Evolutionary conservation across 2,797 vertebrate species (phyloP).

Genomic region (Euthynnus affinis): DNA sequence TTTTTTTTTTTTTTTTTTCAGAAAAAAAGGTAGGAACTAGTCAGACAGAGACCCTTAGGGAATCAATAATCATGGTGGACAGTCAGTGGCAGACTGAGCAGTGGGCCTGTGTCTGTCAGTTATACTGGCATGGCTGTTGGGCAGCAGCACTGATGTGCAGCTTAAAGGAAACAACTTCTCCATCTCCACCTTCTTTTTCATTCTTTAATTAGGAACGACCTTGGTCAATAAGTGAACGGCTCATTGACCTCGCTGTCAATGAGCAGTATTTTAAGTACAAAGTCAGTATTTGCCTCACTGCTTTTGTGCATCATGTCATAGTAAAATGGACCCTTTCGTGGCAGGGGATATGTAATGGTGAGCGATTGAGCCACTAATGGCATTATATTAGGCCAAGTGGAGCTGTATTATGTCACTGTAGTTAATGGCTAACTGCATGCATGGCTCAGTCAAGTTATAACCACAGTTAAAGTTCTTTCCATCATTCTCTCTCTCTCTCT

Average conservation of each 20-base stretch:
- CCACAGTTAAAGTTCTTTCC: conserved; percentile 14
- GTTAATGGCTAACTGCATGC: conserved; percentile 50
- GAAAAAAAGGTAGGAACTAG: conserved; percentile 15
- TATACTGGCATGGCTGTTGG: conserved; percentile 46
- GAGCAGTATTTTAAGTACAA: conserved; percentile 26
- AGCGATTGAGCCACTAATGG: conserved; percentile 51
- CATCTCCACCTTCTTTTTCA: conserved; percentile 29
- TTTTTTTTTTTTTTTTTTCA: not conserved
- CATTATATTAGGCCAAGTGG: conserved; percentile 44
- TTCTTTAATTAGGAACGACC: conserved; percentile 57
- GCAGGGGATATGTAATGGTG: conserved; percentile 46
- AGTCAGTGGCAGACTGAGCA: conserved; percentile 61
- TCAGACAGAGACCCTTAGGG: conserved; percentile 52
- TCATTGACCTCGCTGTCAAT: conserved; percentile 41
- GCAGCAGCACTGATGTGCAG: conserved; percentile 33
- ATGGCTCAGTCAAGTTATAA: conserved; percentile 44
- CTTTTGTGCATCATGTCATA: conserved; percentile 29
- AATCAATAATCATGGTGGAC: conserved; percentile 70
- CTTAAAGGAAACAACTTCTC: conserved; percentile 42
- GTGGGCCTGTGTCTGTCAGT: conserved; percentile 59
- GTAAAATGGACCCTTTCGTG: conserved; percentile 33
- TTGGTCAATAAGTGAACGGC: conserved; percentile 54
- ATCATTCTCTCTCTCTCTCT: not conserved
- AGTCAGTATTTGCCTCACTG: conserved; percentile 36
- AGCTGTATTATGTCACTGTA: conserved; percentile 45